Evolutionary conservation across 2,797 vertebrate genomes (phyloP), one percentile per base, ranked within the genome.

Genomic region (Typhlichthys eigenmanni): DNA sequence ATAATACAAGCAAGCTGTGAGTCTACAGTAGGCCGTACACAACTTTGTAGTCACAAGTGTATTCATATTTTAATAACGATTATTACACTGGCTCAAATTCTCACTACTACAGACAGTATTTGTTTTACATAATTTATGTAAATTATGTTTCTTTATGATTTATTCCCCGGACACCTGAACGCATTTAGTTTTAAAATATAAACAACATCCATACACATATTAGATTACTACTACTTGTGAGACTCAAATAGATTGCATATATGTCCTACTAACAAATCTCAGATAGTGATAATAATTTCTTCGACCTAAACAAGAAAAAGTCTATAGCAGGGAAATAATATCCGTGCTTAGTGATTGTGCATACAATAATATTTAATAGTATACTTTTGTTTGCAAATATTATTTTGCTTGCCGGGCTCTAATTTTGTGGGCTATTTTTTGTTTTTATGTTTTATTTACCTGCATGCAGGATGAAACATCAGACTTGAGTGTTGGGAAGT

Each of bases 1-100:
- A 70, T 54, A 60, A 13, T 32, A 55, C n/a, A 43, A 65, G n/a
- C 60, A 34, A 63, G 9, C 1, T 11, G 34, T 1, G 43, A 16
- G 62, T 49, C 2, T 64, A 32, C 17, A 55, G 5, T 13, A 46
- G 13, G 53, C 13, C 45, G 17, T 9, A 14, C 9, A 53, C 5
- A 49, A 63, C 69, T 60, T 58, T 70, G 60, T 45, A 46, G 32
- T 16, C 34, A 13, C 47, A 0, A 3, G 45, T 78, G 74, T 0
- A 61, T 52, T 56, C 32, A 58, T 45, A 1, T 34, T 72, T 67
- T 14, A 57, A 48, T 5, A 8, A 9, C 13, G 16, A 50, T 66
- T 50, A 64, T 75, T 49, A 11, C 47, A 59, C 59, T 13, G 10
- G 14, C 34, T 66, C 3, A 8, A 12, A 72, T 10, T 14, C 12